Conservation (phyloP, 1,140 invertebrate genomes). For the Drosophila jambulina region DNA sequence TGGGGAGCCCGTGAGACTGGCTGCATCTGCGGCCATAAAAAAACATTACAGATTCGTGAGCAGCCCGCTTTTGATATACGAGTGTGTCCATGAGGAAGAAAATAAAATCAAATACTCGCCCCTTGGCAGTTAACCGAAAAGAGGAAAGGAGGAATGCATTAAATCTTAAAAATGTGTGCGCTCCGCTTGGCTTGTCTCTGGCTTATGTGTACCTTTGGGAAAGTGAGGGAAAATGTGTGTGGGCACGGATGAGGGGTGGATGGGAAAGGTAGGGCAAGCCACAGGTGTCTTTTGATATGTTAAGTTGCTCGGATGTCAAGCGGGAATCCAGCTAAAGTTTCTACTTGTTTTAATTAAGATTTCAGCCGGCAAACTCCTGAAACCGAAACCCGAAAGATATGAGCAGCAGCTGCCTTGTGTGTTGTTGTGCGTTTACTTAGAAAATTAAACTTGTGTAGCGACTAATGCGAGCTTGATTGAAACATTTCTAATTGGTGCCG, state of each 20-base stretch:
- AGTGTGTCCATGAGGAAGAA: conserved; percentile 50
- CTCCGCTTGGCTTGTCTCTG: conserved; percentile 39
- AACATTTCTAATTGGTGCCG: conserved; percentile 58
- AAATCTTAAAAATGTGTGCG: conserved; percentile 53
- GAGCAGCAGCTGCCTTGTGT: conserved; percentile 20
- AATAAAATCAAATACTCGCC: conserved; percentile 51
- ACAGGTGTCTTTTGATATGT: conserved; percentile 67
- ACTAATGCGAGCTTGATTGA: conserved; percentile 55
- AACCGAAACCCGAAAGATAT: conserved; percentile 18
- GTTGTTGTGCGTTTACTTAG: conserved; percentile 43
- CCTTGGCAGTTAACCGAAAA: conserved; percentile 41
- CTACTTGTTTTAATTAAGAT: conserved; percentile 60
- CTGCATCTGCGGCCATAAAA: conserved; percentile 62
- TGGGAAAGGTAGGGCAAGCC: conserved; percentile 19
- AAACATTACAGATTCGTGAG: conserved; percentile 52
- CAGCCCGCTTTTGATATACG: conserved; percentile 39
- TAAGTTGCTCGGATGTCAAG: conserved; percentile 43
- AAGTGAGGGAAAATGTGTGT: conserved; percentile 1
- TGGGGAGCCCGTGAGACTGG: conserved; percentile 51
- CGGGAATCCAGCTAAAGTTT: conserved; percentile 37
- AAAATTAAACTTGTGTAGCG: conserved; percentile 55
- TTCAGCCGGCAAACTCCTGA: conserved; percentile 31
- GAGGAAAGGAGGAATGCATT: conserved; percentile 35
- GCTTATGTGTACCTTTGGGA: conserved; percentile 33
- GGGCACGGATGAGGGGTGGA: neutral